Base-by-base conservation (phyloP, 2,888 invertebrate genomes). In the Poecilobothrus nobilitatus region DNA sequence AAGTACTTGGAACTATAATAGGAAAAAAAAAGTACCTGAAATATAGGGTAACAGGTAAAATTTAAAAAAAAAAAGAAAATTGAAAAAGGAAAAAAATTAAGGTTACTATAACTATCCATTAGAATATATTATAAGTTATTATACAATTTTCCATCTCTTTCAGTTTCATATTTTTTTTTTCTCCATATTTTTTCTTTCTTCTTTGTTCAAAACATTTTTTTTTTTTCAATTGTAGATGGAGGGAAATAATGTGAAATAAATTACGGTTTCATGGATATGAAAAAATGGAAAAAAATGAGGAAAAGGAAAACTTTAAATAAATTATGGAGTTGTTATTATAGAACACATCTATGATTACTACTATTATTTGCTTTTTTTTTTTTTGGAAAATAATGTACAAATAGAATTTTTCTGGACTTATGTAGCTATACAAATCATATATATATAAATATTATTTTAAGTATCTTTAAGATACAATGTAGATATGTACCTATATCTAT, bases 11-110 rank as follows among this genome's bases (percentile, higher is more conserved):
- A n/a, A n/a, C n/a, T 15, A 44, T 44, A 15, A 12, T 3, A 44
- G 12, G 12, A 44, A 44, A 44, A 44, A 44, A 5, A 4, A 27
- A 5, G 27, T 27, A 27, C 27, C 27, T 27, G 27, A 27, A 53
- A 53, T 53, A 53, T 53, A 53, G 53, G 53, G 53, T 53, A 53
- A 53, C 53, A 53, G 53, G 53, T 53, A 53, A 53, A 53, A 12
- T 15, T 44, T n/a, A 53, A 41, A 41, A 41, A 41, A 41, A 41
- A 41, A 41, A 27, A 41, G 41, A 12, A 41, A 15, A 12, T 9
- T 41, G 41, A 41, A 41, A 27, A 27, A n/a, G n/a, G n/a, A n/a
- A 27, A 27, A 27, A 27, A 27, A 27, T 27, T 27, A 27, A 27
- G 53, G 53, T 27, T 27, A 27, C 27, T 53, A 53, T n/a, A n/a